Evolutionary conservation across 2,113 vertebrate genomes (phyloP), one percentile per base, ranked within the genome.

Genomic region (Dryoscopus gambensis): DNA sequence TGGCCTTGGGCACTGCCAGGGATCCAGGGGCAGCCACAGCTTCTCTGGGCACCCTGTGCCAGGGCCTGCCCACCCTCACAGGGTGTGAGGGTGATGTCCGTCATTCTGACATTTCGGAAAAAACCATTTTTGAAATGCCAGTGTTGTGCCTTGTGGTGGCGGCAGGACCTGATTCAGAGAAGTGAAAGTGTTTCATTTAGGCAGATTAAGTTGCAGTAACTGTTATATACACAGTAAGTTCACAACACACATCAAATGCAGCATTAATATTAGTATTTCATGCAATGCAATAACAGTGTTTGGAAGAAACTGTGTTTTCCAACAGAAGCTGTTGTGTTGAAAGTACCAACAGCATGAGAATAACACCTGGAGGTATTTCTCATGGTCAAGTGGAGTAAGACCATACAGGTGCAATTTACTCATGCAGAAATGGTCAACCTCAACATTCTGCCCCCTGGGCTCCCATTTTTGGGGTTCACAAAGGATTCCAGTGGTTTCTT

Each of bases 281-380:
- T 50, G 31, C 8, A 7, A 31, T 24, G 53, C 49, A 62, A 62
- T 79, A 84, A 44, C 11, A 49, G 18, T 37, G 56, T 84, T 95
- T 84, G 59, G 84, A 50, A 91, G 84, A 82, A 84, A 64, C 59
- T 57, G 28, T 12, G 0, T 73, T 91, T 93, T 83, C 59, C 90
- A 94, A 19, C 75, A 92, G 82, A 68, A 95, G 31, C 31, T 79
- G 23, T 79, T 56, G 62, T 85, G 28, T 33, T 85, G 92, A 91
- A 73, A 91, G 78, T 50, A 83, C 33, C 82, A 87, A 76, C 30
- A 46, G 42, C 55, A 76, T 84, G 81, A 92, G 91, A 94, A 76
- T 67, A 84, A 87, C 84, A 94, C 81, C 91, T 82, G 69, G 74
- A 95, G 94, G 87, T 68, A 33, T 91, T 94, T 95, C 93, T 95